Evolutionary conservation across 2,888 invertebrate species (phyloP).

Genomic region (Adelognathus sp.): DNA sequence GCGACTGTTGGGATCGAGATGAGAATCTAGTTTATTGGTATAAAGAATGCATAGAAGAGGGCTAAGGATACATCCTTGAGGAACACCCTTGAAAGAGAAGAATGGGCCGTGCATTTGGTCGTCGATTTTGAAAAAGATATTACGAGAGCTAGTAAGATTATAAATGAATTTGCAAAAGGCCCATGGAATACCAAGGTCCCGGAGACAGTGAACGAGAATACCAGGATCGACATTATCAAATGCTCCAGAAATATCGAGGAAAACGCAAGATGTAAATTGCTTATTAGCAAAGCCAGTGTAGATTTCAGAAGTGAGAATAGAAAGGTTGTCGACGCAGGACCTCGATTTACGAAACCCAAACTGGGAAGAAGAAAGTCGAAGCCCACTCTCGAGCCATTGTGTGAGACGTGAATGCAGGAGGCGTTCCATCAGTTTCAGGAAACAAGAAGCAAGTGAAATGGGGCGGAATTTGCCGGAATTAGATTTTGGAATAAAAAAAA

Average conservation of each 20-base stretch:
- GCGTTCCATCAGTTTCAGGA: constrained; percentile 40
- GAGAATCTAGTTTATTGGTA: not conserved
- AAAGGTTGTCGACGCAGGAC: constrained; percentile 39
- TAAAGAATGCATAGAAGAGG: not conserved
- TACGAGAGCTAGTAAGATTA: not conserved
- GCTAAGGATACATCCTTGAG: no score
- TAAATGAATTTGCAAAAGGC: constrained; percentile 24
- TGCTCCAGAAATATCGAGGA: constrained; percentile 31
- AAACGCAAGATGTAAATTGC: not conserved
- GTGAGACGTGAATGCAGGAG: constrained; percentile 22
- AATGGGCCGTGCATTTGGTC: not conserved
- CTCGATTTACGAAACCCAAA: constrained; percentile 30
- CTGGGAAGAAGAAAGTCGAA: constrained; percentile 1
- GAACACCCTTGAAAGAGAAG: not conserved
- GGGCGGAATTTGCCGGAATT: not conserved
- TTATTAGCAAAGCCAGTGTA: not conserved
- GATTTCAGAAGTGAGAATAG: constrained; percentile 23
- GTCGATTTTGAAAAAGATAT: not conserved
- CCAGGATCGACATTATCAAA: constrained; percentile 39
- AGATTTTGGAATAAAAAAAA: constrained; percentile 31
- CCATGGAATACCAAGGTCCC: not conserved
- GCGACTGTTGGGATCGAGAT: not conserved
- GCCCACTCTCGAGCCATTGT: constrained; percentile 30
- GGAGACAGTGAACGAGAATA: not conserved
- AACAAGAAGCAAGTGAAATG: no score